phyloP scores from a whole-genome alignment of 2,113 vertebrate genomes.

The Colinus virginianus region DNA sequence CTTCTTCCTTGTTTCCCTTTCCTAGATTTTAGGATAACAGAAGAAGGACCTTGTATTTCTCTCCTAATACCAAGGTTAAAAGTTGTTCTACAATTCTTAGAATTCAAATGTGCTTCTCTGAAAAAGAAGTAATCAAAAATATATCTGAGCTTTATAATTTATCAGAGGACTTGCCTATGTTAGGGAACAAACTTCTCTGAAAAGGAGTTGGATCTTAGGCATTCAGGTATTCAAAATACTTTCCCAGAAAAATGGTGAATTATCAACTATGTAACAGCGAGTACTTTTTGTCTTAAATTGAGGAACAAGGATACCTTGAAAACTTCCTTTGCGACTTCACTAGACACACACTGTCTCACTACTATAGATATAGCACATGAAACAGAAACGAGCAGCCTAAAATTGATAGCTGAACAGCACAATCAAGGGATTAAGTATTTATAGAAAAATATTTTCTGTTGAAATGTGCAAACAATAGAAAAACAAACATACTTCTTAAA shows the following conservation, averaged over 20 bases:
- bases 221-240: not conserved
- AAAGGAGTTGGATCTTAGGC: not conserved
- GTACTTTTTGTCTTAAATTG: not conserved
- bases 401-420: not conserved
- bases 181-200: not conserved
- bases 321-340: not conserved
- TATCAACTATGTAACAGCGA: not conserved
- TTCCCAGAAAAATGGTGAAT: not conserved
- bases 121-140: not conserved
- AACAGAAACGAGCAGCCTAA: not conserved
- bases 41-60: accelerated
- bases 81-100: not conserved
- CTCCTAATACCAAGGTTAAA: not conserved
- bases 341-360: not conserved
- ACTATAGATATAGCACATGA: not conserved
- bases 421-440: not conserved
- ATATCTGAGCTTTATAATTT: not conserved
- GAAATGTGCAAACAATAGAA: not conserved
- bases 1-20: not conserved
- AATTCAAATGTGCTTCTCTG: not conserved
- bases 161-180: not conserved
- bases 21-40: not conserved
- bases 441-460: not conserved
- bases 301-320: not conserved
- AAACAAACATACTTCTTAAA: not conserved